These are phyloP conservation scores for Phortica magna DNA, from an alignment of 2,888 invertebrate species.

Conservation along the genomic window DNA sequence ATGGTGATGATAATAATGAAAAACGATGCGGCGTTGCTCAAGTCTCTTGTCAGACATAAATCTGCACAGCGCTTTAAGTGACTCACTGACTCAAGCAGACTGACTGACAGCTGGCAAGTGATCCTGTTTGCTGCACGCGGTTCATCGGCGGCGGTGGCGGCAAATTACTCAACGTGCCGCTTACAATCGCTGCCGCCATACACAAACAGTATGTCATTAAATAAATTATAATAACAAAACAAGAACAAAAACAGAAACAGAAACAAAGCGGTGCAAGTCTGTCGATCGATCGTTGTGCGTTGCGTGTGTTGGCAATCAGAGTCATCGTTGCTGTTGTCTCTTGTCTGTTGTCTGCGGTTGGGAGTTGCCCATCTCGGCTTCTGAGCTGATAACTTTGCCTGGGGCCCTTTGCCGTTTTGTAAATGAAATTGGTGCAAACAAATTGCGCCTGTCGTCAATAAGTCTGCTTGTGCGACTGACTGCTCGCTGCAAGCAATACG, in stretches of 20 bases:
- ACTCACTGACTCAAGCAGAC: background rate
- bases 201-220: constrained; percentile 60
- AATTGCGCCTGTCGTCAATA: constrained; percentile 55
- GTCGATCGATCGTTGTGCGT: background rate
- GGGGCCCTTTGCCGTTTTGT: constrained; percentile 14
- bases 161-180: constrained; percentile 71
- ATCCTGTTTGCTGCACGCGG: constrained; percentile 21
- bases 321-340: too few relatives aligned
- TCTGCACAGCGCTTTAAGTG: constrained; percentile 58
- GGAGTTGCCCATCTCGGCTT: background rate
- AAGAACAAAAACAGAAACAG: constrained; percentile 50
- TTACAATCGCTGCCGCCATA: constrained; percentile 42
- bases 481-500: too few relatives aligned
- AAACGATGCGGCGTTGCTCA: constrained; percentile 15
- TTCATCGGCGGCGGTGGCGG: constrained; percentile 44
- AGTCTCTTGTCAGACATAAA: background rate
- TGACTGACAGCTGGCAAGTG: constrained; percentile 34
- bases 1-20: constrained; percentile 40
- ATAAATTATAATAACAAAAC: constrained; percentile 70
- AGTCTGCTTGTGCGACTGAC: constrained; percentile 60
- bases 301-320: too few relatives aligned
- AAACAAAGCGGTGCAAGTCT: background rate
- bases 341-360: too few relatives aligned
- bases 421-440: constrained; percentile 54
- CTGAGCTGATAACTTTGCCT: constrained; percentile 13